Conservation (phyloP, 2,113 vertebrate species). For the Halcyon senegalensis region DNA sequence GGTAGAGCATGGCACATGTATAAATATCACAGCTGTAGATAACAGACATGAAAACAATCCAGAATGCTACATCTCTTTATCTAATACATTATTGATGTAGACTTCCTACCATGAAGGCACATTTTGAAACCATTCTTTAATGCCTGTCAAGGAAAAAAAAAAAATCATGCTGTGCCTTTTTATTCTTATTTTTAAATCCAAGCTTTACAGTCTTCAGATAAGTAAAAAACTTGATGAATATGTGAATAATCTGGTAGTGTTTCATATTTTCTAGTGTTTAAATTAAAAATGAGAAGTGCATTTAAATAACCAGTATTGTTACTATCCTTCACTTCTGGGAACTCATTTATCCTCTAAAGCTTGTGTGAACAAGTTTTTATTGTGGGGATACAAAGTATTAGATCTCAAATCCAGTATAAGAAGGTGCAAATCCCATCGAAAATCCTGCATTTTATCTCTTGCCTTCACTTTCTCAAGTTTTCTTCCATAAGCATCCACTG, state of each 20-base stretch:
- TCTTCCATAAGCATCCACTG: background rate
- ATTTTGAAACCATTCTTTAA: slow-evolving; percentile 79
- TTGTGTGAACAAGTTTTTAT: background rate
- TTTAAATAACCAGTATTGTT: background rate
- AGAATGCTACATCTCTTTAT: background rate
- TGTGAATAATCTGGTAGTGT: background rate
- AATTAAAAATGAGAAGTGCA: background rate
- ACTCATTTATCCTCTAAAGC: background rate
- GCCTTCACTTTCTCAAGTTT: background rate
- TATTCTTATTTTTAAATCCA: slow-evolving; percentile 53
- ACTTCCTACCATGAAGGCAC: slow-evolving; percentile 73
- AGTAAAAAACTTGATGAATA: slow-evolving; percentile 36
- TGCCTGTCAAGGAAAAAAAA: slow-evolving; percentile 72
- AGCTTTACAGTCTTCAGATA: slow-evolving; percentile 73
- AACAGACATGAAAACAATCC: background rate
- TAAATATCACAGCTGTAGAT: slow-evolving; percentile 1
- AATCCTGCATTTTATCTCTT: background rate
- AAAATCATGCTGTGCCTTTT: slow-evolving; percentile 18
- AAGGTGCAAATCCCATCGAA: background rate
- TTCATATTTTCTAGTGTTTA: background rate
- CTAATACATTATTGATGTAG: slow-evolving; percentile 76
- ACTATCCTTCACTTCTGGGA: background rate
- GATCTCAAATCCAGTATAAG: background rate
- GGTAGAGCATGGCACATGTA: background rate
- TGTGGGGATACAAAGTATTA: background rate